Evolutionary conservation across 2,888 invertebrate species (phyloP).

Genomic region (Parthenolecanium corni): DNA sequence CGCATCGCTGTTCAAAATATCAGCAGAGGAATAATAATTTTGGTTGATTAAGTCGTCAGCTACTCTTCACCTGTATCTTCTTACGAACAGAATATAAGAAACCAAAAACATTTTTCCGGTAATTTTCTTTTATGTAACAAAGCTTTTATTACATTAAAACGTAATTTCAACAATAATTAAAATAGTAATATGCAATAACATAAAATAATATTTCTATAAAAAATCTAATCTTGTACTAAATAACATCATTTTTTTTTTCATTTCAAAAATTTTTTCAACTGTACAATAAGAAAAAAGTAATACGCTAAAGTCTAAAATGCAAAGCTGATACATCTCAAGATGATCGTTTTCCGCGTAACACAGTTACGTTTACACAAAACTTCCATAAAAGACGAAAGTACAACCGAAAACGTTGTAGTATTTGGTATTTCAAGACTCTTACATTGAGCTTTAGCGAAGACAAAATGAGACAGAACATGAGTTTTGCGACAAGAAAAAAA

Average conservation of each 20-base stretch:
- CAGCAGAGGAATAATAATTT: no score
- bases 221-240: constrained; percentile 27
- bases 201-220: constrained; percentile 28
- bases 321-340: constrained; percentile 18
- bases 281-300: constrained; percentile 27
- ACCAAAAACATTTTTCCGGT: no score
- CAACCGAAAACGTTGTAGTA: background rate
- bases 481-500: background rate
- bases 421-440: constrained; percentile 1
- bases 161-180: constrained; percentile 28
- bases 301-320: constrained; percentile 19
- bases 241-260: constrained; percentile 19
- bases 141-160: constrained; percentile 26
- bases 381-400: background rate
- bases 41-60: no score
- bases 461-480: background rate
- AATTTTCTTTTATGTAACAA: constrained; percentile 16
- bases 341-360: background rate
- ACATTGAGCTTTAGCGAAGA: background rate
- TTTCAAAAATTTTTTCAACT: constrained; percentile 7
- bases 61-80: no score
- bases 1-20: no score
- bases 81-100: no score
- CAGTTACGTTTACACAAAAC: background rate
- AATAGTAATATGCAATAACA: constrained; percentile 27